Percentiles rank a stretch among this genome's conserved stretches.
Conservation (phyloP, 1,140 invertebrate species). For the Neotoxoptera formosana region DNA sequence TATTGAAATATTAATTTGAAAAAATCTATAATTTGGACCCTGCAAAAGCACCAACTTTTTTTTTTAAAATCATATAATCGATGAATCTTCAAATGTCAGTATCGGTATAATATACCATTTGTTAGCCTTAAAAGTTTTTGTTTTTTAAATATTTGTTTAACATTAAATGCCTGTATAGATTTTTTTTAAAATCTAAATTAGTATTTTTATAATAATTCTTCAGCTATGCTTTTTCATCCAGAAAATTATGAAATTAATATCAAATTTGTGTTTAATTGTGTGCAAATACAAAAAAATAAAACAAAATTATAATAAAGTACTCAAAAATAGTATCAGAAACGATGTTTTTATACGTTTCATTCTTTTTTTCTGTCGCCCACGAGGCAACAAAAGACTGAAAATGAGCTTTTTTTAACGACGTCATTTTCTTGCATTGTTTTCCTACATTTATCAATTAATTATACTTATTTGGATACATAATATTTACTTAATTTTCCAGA, state of each 20-base stretch:
- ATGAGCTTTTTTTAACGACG: conserved; percentile 12
- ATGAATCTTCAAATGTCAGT: not conserved
- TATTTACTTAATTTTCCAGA: not conserved
- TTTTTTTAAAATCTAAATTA: not conserved
- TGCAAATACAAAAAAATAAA: conserved; percentile 31
- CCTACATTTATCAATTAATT: not conserved
- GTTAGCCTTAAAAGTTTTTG: not conserved
- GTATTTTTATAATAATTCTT: conserved; percentile 16
- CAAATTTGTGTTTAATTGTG: conserved; percentile 46
- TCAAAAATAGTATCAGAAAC: conserved; percentile 19
- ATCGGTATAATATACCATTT: not conserved
- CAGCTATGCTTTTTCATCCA: not conserved
- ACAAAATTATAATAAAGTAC: conserved; percentile 20
- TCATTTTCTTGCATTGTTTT: conserved; percentile 14
- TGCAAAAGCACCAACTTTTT: too few relatives aligned
- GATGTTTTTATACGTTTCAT: conserved; percentile 24
- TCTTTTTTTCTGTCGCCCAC: not conserved
- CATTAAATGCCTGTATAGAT: not conserved
- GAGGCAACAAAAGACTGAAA: conserved; percentile 7
- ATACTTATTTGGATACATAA: not conserved
- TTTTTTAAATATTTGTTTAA: not conserved
- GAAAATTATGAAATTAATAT: conserved; percentile 31
- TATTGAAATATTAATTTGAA: not conserved
- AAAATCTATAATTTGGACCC: not conserved
- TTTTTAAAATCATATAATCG: not conserved